These are phyloP conservation scores for Peromyscus maniculatus DNA, from an alignment of 2,113 vertebrate species.

Conservation along the genomic window DNA sequence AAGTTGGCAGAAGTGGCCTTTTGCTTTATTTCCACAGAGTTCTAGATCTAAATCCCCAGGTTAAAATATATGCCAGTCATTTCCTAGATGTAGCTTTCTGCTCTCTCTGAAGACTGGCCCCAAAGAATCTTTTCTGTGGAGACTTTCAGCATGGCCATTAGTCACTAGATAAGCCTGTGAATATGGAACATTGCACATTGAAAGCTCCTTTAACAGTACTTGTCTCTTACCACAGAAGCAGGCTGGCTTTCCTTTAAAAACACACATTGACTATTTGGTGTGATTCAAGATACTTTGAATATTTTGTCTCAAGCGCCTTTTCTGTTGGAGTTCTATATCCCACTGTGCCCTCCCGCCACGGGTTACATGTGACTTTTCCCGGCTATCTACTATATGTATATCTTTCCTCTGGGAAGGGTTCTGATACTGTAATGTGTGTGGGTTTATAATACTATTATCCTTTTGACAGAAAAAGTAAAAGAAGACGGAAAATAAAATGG, in stretches of 20 bases:
- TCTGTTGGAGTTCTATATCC: not conserved
- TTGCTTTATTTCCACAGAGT: slow-evolving; percentile 54
- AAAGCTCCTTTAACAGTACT: not conserved
- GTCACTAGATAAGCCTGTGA: slow-evolving; percentile 42
- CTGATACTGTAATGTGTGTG: not conserved
- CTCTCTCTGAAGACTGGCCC: not conserved
- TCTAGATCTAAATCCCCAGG: slow-evolving; percentile 49
- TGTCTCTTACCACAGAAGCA: not conserved
- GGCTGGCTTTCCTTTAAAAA: not conserved
- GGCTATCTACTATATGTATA: not conserved
- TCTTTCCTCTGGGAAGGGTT: not conserved
- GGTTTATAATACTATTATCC: not conserved
- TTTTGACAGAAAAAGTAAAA: not conserved
- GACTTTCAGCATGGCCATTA: slow-evolving; percentile 38
- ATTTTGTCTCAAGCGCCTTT: not conserved
- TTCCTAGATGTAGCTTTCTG: not conserved
- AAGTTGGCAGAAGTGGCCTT: slow-evolving; percentile 49
- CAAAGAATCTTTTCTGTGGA: slow-evolving; percentile 31
- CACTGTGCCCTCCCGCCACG: not conserved
- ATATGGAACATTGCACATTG: not conserved
- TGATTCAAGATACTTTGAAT: slow-evolving; percentile 19
- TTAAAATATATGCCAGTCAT: slow-evolving; percentile 37
- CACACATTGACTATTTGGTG: not conserved
- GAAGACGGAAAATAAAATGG: not conserved
- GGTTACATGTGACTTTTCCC: slow-evolving; percentile 9